phyloP scores from a whole-genome alignment of 2,888 invertebrate species.

The Aquatica leii region DNA sequence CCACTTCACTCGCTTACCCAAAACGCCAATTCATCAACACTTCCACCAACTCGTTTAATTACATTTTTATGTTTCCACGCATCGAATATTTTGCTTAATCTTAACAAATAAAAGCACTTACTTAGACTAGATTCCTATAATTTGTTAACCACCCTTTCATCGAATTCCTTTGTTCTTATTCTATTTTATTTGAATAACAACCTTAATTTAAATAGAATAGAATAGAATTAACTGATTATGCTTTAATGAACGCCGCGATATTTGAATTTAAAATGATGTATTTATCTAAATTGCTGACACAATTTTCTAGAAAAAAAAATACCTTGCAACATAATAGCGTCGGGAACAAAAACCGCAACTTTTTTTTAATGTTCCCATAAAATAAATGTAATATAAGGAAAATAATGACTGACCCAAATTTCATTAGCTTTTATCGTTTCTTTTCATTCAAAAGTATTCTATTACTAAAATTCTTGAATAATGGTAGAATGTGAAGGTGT shows the following conservation, averaged over 20 bases:
- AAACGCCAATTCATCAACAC: too few species aligned
- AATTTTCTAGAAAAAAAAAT: constrained; percentile 12
- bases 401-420: constrained; percentile 41
- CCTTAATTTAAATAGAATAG: constrained; percentile 32
- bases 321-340: too few species aligned
- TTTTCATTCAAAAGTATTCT: constrained; percentile 40
- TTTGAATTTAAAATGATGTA: too few species aligned
- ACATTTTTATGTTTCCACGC: constrained; percentile 1
- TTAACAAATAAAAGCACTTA: constrained; percentile 7
- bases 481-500: constrained; percentile 20
- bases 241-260: neutral
- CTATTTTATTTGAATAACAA: constrained; percentile 18
- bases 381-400: constrained; percentile 23
- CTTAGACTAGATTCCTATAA: constrained; percentile 9
- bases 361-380: constrained; percentile 27
- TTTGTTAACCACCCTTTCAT: constrained; percentile 8
- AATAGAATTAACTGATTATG: constrained; percentile 32
- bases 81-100: neutral
- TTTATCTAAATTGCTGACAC: constrained; percentile 14
- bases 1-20: too few species aligned
- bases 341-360: constrained; percentile 13
- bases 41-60: neutral
- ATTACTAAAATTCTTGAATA: constrained; percentile 38
- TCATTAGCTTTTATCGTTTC: constrained; percentile 38
- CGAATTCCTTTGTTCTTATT: constrained; percentile 14